phyloP scores from a whole-genome alignment of 2,888 invertebrate genomes.

The Cepaea hortensis region DNA sequence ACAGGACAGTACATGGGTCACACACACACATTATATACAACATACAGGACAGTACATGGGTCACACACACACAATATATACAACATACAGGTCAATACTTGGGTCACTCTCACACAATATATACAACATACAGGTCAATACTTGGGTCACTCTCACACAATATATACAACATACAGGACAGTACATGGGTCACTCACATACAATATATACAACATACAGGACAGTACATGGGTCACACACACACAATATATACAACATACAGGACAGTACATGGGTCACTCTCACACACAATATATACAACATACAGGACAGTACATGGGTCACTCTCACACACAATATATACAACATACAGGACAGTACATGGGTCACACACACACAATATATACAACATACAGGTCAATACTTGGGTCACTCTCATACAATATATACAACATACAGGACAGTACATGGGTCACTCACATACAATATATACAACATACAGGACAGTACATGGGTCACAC shows the following conservation, averaged over 20 bases:
- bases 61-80: background rate
- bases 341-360: background rate
- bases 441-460: background rate
- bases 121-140: background rate
- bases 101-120: background rate
- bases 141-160: too few relatives aligned
- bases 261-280: background rate
- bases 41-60: background rate
- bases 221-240: background rate
- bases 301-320: background rate
- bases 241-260: background rate
- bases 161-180: background rate
- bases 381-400: background rate
- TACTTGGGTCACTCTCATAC: background rate
- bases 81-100: background rate
- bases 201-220: background rate
- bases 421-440: background rate
- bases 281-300: too few relatives aligned
- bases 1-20: background rate
- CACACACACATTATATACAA: background rate
- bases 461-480: background rate
- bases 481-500: background rate
- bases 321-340: background rate
- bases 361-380: background rate
- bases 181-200: background rate